These are phyloP conservation scores for Hystrix cristata DNA, from an alignment of 2,113 vertebrate genomes.

Conservation along the genomic window DNA sequence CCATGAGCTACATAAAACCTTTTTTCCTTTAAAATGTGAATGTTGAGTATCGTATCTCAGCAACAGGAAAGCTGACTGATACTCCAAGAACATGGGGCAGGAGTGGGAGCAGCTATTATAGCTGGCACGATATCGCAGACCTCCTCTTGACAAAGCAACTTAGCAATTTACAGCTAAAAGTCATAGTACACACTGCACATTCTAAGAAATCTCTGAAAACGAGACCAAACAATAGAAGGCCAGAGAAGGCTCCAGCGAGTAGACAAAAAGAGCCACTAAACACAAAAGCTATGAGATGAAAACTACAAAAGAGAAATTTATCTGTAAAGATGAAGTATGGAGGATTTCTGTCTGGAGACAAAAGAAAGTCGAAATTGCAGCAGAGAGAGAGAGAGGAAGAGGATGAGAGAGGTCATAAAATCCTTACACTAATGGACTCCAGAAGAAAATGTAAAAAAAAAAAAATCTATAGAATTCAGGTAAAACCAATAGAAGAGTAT, in stretches of 20 bases:
- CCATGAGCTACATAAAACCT: not conserved
- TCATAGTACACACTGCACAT: not conserved
- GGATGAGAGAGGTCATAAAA: not conserved
- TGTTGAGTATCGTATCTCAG: not conserved
- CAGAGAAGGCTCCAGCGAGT: not conserved
- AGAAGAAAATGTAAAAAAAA: not conserved
- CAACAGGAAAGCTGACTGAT: not conserved
- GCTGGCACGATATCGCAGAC: not conserved
- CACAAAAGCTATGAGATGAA: conserved; percentile 20
- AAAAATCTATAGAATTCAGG: not conserved
- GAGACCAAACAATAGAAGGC: not conserved
- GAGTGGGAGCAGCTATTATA: not conserved
- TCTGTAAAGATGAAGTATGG: not conserved
- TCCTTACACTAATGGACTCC: not conserved
- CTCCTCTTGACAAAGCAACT: not conserved
- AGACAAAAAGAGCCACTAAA: conserved; percentile 33
- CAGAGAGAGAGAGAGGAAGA: conserved; percentile 2
- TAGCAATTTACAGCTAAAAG: not conserved
- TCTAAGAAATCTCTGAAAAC: not conserved
- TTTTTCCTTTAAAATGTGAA: not conserved
- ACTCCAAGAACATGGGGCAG: accelerated
- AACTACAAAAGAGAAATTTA: conserved; percentile 36
- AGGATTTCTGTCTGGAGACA: conserved; percentile 16
- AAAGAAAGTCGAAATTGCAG: conserved; percentile 29
- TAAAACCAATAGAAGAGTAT: not conserved